Conservation (phyloP, 2,113 vertebrate genomes). For the Prionailurus viverrinus region DNA sequence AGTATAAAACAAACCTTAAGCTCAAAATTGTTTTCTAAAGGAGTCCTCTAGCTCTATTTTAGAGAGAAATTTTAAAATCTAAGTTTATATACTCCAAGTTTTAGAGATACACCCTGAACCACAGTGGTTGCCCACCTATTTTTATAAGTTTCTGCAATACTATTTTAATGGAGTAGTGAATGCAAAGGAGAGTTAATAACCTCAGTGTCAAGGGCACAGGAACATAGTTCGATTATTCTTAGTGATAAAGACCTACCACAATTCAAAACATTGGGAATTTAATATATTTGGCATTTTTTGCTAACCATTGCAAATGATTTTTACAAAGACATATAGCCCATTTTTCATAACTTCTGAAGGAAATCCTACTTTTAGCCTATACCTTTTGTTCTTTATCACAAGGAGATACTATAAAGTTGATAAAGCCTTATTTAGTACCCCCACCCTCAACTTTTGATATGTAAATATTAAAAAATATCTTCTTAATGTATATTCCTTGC, state of each 20-base stretch:
- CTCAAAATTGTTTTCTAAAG: not conserved
- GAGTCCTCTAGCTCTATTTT: not conserved
- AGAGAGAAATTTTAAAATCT: not conserved
- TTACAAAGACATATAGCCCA: not conserved
- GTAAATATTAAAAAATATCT: not conserved
- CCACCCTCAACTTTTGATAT: not conserved
- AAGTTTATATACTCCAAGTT: not conserved
- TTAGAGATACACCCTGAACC: not conserved
- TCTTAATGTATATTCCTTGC: not conserved
- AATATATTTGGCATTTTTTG: not conserved
- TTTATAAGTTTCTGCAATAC: not conserved
- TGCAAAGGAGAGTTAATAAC: not conserved
- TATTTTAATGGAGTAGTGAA: not conserved
- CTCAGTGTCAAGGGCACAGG: not conserved
- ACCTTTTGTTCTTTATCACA: not conserved
- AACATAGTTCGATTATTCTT: not conserved
- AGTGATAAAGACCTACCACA: not conserved
- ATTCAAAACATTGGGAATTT: not conserved
- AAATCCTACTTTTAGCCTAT: not conserved
- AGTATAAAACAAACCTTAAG: slow-evolving; percentile 9
- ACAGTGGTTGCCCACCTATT: not conserved
- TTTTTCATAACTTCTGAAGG: not conserved
- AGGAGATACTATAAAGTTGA: not conserved
- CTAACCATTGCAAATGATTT: not conserved
- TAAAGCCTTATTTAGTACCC: not conserved